phyloP scores from a whole-genome alignment of 2,113 vertebrate species.

The Dascyllus trimaculatus region DNA sequence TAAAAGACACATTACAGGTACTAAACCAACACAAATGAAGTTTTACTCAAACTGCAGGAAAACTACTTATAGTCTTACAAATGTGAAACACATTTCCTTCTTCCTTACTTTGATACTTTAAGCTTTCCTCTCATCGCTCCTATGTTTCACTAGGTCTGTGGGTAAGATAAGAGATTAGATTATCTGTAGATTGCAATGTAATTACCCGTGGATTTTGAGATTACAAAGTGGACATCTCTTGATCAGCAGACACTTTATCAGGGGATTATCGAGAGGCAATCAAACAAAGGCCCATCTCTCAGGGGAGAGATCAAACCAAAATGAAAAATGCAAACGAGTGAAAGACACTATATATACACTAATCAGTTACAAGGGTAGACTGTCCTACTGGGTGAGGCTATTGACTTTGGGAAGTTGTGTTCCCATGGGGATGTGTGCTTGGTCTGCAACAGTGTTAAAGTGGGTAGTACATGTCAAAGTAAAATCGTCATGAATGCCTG shows the following conservation, averaged over 20 bases:
- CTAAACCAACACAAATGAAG: too few relatives aligned
- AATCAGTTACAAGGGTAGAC: too few relatives aligned
- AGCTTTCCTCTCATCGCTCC: constrained; percentile 5
- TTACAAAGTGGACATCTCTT: constrained; percentile 70
- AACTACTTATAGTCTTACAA: too few relatives aligned
- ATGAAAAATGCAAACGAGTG: constrained; percentile 34
- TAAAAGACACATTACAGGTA: too few relatives aligned
- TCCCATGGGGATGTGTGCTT: too few relatives aligned
- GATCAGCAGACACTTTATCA: constrained; percentile 73
- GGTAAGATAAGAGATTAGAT: constrained; percentile 73
- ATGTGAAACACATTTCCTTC: neutral
- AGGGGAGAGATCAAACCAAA: constrained; percentile 39
- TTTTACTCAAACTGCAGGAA: too few relatives aligned
- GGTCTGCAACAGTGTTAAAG: too few relatives aligned
- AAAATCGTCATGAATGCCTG: too few relatives aligned
- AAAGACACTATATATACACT: too few relatives aligned
- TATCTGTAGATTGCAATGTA: constrained; percentile 75
- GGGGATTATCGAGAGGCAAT: constrained; percentile 71
- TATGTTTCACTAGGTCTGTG: constrained; percentile 46
- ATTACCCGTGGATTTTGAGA: constrained; percentile 79
- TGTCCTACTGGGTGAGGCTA: too few relatives aligned
- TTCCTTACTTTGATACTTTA: constrained; percentile 23
- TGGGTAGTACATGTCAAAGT: too few relatives aligned
- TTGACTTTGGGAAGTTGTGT: too few relatives aligned
- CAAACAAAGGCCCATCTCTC: constrained; percentile 58